These are phyloP conservation scores for Pycnonotus jocosus DNA, from an alignment of 2,113 vertebrate genomes.

Conservation along the genomic window DNA sequence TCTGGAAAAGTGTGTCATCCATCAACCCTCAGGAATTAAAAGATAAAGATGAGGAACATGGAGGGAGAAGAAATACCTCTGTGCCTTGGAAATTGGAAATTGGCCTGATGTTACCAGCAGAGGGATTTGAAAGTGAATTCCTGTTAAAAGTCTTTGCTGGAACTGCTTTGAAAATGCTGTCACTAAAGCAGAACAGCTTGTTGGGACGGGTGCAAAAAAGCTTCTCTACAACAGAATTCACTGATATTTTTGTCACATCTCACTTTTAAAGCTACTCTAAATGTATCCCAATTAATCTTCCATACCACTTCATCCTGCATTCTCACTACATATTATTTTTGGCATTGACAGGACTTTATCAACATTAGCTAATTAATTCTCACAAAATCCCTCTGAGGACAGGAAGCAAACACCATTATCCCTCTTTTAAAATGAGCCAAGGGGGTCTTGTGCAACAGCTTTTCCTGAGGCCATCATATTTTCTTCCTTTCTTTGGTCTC, in stretches of 20 bases:
- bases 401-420: neutral
- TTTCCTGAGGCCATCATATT: neutral
- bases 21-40: neutral
- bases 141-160: neutral
- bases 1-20: neutral
- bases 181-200: neutral
- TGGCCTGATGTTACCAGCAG: neutral
- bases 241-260: neutral
- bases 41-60: neutral
- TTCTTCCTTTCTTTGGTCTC: neutral
- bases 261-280: neutral
- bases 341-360: neutral
- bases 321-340: neutral
- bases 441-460: neutral
- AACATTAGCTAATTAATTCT: slow-evolving; percentile 10
- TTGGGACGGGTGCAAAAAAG: neutral
- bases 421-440: neutral
- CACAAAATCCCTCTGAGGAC: neutral
- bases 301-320: neutral
- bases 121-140: neutral
- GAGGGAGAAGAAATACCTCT: neutral
- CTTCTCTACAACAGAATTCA: neutral
- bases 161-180: neutral
- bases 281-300: neutral
- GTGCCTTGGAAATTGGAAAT: neutral